phyloP scores from a whole-genome alignment of 2,888 invertebrate genomes.

The Torymus aiolomorphi region DNA sequence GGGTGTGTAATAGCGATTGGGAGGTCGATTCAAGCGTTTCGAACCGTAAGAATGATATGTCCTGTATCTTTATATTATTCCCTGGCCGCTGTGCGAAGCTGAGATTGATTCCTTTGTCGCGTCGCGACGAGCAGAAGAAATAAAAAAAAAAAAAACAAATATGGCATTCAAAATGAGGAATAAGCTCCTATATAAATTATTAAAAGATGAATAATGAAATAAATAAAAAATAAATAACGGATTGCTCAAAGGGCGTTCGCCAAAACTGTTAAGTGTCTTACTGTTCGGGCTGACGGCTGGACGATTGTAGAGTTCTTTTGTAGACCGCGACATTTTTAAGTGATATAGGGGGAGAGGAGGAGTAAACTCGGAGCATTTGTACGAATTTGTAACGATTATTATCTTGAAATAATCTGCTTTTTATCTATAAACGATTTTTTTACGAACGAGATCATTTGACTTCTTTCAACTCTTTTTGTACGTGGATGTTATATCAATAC shows the following conservation, averaged over 20 bases:
- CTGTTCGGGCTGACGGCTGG: slow-evolving; percentile 73
- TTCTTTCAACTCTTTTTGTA: neutral
- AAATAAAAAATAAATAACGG: slow-evolving; percentile 26
- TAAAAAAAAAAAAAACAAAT: slow-evolving; percentile 17
- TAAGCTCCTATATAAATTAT: neutral
- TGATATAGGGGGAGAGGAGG: neutral
- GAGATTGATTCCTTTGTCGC: slow-evolving; percentile 25
- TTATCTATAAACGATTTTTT: slow-evolving; percentile 23
- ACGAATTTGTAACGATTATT: slow-evolving; percentile 4
- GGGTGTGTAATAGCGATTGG: neutral
- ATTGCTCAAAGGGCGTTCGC: slow-evolving; percentile 49
- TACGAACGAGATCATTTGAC: neutral
- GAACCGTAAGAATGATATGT: neutral
- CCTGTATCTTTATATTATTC: neutral
- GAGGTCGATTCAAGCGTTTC: slow-evolving; percentile 31
- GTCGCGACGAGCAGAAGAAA: slow-evolving; percentile 18
- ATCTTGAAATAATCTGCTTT: slow-evolving; percentile 20
- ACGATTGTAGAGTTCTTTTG: slow-evolving; percentile 57
- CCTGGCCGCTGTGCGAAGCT: neutral
- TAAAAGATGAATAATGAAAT: slow-evolving; percentile 4
- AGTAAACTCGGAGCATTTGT: slow-evolving; percentile 8
- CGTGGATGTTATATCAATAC: neutral
- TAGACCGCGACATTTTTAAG: slow-evolving; percentile 26
- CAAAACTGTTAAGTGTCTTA: slow-evolving; percentile 75
- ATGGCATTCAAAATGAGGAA: slow-evolving; percentile 9